Evolutionary conservation across 2,113 vertebrate genomes (phyloP).

Genomic region (Nymphicus hollandicus): DNA sequence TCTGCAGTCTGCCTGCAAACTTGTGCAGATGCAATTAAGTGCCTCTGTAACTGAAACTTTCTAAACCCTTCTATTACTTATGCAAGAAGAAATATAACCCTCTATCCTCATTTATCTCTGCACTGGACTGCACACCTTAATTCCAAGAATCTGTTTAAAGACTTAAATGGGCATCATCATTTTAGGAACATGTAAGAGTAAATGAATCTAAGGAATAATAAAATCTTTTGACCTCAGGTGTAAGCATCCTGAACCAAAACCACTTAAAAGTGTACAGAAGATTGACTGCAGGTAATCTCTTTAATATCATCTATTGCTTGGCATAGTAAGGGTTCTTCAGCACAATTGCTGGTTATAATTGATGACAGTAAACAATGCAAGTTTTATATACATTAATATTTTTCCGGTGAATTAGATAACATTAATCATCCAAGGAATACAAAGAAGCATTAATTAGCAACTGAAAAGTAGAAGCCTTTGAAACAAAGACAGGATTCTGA

Average conservation of each 20-base stretch:
- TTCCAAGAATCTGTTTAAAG: neutral
- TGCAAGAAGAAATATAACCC: constrained; percentile 30
- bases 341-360: neutral
- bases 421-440: neutral
- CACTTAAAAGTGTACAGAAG: neutral
- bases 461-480: neutral
- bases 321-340: neutral
- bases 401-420: neutral
- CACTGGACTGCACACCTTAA: neutral
- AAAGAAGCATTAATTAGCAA: neutral
- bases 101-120: neutral
- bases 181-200: neutral
- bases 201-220: neutral
- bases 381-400: neutral
- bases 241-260: neutral
- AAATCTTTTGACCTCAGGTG: neutral
- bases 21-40: neutral
- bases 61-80: constrained; percentile 41
- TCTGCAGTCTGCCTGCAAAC: neutral
- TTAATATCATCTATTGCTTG: neutral
- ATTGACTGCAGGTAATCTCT: neutral
- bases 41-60: constrained; percentile 13
- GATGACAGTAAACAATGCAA: neutral
- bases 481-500: neutral
- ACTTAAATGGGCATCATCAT: neutral